A percentile compares a stretch with the other conserved stretches of the same genome.
Conservation (phyloP, 2,888 invertebrate genomes). For the Aphrophora alni region DNA sequence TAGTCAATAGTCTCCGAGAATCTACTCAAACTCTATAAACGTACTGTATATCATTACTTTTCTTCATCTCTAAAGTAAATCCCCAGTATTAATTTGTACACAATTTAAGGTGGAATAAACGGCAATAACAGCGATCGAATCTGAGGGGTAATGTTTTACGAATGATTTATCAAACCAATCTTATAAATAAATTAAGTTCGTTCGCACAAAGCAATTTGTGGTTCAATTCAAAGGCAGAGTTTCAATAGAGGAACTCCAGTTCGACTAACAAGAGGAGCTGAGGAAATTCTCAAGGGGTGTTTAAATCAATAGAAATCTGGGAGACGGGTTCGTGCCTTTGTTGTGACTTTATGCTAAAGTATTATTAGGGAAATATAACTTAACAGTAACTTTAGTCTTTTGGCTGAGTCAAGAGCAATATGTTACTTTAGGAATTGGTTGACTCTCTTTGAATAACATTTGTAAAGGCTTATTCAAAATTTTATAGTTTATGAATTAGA, state of each 20-base stretch:
- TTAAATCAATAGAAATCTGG: constrained; percentile 1
- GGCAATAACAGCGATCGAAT: neutral
- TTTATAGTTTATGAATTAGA: no score
- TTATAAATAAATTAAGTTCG: neutral
- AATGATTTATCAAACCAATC: neutral
- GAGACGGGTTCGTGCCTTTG: neutral
- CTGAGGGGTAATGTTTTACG: neutral
- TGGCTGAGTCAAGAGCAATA: no score
- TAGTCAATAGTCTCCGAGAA: no score
- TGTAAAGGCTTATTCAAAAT: no score
- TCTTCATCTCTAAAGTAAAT: no score
- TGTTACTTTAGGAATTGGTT: no score
- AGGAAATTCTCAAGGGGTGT: neutral
- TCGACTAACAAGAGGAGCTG: neutral
- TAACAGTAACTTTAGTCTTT: neutral
- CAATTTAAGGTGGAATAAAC: no score
- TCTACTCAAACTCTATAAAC: no score
- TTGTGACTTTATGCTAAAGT: neutral
- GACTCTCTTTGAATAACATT: no score
- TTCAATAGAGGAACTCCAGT: neutral
- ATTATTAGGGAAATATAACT: neutral
- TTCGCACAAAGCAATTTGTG: neutral
- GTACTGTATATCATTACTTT: no score
- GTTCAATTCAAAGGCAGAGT: neutral
- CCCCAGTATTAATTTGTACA: no score